Evolutionary conservation across 2,797 vertebrate genomes (phyloP), one percentile per base, ranked within the genome.

Genomic region (Dryobates pubescens): DNA sequence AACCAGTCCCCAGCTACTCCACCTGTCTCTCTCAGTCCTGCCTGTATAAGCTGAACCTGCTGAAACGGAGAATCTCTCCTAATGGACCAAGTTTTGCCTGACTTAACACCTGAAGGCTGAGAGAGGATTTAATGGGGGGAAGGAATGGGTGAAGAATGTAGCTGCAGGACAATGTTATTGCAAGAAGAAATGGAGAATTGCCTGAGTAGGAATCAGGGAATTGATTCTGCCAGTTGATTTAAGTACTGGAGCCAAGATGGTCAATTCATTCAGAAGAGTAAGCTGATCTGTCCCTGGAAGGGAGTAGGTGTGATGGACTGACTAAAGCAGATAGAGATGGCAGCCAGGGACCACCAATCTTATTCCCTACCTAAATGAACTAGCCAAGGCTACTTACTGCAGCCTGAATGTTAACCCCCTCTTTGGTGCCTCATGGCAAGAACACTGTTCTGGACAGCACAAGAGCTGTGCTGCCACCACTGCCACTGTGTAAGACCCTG

Each of bases 191-290:
- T 29, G 22, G 64, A 58, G 38, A 45, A 58, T 58, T 6, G 57
- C 43, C 92, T 82, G 45, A 13, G 24, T 74, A 71, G 65, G 85
- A 85, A 62, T 1, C 4, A 34, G 24, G 18, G 56, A 83, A 22
- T n/a, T 51, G 76, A 87, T 77, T 51, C 72, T 87, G 58, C 14
- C 62, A 26, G 30, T 80, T 89, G 81, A n/a, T 22, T 83, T 38
- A 58, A 82, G 53, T 22, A 15, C 49, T 32, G 32, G 71, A 84
- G 54, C 64, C 64, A 53, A 86, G 65, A 58, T 34, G 67, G n/a
- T 93, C 53, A 27, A 24, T 49, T 71, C 32, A 73, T 49, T 76
- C 17, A 17, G 22, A 26, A 76, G 38, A 41, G 24, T 15, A 58
- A 87, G 58, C 3, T 1, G n/a, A 13, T 59, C 53, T 59, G 56